Conservation (phyloP, 1,140 invertebrate genomes). For the Drosophila mojavensis region DNA sequence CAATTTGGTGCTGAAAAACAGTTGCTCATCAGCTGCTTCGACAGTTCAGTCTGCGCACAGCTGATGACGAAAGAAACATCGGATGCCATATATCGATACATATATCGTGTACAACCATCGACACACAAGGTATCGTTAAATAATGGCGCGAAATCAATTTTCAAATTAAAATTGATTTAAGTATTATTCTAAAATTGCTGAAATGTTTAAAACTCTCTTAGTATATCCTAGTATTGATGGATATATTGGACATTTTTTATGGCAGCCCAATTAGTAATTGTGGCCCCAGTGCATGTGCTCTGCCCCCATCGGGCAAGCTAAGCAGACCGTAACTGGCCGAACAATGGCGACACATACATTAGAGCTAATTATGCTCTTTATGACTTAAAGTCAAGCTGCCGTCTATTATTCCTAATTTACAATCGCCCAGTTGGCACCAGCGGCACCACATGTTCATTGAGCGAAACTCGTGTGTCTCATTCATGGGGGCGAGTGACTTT, state of each 20-base stretch:
- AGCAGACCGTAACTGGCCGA: constrained; percentile 10
- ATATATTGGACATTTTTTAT: not conserved
- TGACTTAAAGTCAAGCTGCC: constrained; percentile 21
- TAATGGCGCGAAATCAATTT: not conserved
- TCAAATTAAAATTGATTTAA: not conserved
- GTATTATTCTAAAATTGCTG: not conserved
- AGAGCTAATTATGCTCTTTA: constrained; percentile 36
- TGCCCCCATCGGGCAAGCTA: not conserved
- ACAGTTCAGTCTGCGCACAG: not conserved
- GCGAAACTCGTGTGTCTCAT: constrained; percentile 22
- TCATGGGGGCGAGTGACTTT: constrained; percentile 10
- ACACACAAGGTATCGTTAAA: not conserved
- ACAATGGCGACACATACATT: constrained; percentile 37
- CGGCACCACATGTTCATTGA: not conserved
- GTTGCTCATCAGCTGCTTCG: not conserved
- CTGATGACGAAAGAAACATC: not conserved
- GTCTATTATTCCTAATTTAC: constrained; percentile 32
- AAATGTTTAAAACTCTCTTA: too few species aligned
- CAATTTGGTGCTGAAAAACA: not conserved
- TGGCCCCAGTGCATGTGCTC: constrained; percentile 10
- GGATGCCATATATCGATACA: not conserved
- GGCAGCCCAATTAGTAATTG: constrained; percentile 14
- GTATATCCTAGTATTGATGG: too few species aligned
- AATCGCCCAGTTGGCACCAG: constrained; percentile 11
- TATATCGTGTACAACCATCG: not conserved